Evolutionary conservation across 2,797 vertebrate genomes (phyloP).

Genomic region (Mus spretus): DNA sequence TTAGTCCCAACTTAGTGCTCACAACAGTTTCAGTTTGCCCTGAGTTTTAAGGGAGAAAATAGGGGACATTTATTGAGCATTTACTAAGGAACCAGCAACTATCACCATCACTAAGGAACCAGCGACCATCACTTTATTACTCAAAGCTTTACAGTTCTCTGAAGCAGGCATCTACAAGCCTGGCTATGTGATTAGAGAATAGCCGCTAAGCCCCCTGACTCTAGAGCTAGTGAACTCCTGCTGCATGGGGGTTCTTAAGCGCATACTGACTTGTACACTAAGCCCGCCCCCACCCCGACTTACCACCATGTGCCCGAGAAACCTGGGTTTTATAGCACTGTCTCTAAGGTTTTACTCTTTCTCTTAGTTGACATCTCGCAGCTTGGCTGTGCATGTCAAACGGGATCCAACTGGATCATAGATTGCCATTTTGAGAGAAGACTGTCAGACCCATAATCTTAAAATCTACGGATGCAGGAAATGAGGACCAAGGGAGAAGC

Average conservation of each 20-base stretch:
- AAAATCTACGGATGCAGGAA: slow-evolving; percentile 51
- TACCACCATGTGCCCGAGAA: neutral
- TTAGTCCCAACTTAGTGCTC: neutral
- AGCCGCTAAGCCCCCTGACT: neutral
- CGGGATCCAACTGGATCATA: neutral
- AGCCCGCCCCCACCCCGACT: neutral
- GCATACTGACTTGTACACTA: slow-evolving; percentile 8
- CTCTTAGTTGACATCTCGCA: slow-evolving; percentile 31
- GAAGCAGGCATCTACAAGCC: slow-evolving; percentile 12
- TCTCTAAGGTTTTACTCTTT: slow-evolving; percentile 44
- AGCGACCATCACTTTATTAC: slow-evolving; percentile 3
- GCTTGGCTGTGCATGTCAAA: neutral
- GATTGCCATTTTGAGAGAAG: slow-evolving; percentile 21
- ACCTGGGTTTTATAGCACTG: slow-evolving; percentile 6
- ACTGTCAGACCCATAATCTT: slow-evolving; percentile 18
- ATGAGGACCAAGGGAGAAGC: slow-evolving; percentile 21
- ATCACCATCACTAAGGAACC: neutral
- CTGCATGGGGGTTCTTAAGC: slow-evolving; percentile 36
- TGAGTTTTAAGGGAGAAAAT: slow-evolving; percentile 63
- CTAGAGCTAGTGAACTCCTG: slow-evolving; percentile 13
- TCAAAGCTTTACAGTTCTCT: slow-evolving; percentile 32
- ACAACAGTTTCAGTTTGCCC: slow-evolving; percentile 18
- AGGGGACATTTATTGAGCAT: slow-evolving; percentile 26
- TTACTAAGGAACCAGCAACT: neutral
- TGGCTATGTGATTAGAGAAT: neutral